Conservation (phyloP, 2,113 vertebrate genomes). For the Tichodroma muraria region DNA sequence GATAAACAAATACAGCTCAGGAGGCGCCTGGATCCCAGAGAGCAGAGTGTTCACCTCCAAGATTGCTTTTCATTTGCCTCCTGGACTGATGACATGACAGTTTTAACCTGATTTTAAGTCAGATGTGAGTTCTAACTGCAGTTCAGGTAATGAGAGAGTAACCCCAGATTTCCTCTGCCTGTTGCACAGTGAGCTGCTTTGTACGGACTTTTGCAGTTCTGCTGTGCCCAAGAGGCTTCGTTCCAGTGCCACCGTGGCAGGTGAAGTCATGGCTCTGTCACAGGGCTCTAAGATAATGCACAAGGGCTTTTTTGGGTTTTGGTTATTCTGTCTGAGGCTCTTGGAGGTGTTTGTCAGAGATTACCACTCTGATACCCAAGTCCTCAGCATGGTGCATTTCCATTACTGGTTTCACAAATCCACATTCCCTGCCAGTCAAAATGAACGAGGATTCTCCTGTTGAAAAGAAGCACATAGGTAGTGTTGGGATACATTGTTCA, state of each 20-base stretch:
- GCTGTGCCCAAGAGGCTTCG: not conserved
- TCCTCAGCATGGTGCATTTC: not conserved
- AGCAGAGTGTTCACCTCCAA: not conserved
- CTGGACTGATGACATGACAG: not conserved
- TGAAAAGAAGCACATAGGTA: not conserved
- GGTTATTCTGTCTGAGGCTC: not conserved
- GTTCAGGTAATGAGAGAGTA: not conserved
- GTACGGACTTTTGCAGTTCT: not conserved
- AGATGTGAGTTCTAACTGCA: not conserved
- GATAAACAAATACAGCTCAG: not conserved
- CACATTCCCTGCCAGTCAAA: not conserved
- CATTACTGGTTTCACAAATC: not conserved
- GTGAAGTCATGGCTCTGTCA: not conserved
- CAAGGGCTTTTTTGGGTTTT: not conserved
- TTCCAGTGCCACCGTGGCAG: not conserved
- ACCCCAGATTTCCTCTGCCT: not conserved
- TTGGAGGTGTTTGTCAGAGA: not conserved
- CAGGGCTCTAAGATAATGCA: not conserved
- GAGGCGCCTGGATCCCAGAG: not conserved
- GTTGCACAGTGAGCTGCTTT: not conserved
- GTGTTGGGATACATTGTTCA: not conserved
- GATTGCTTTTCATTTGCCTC: not conserved
- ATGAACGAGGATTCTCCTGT: not conserved
- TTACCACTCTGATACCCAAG: not conserved
- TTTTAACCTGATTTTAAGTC: not conserved